A percentile compares a stretch with the other conserved stretches of the same genome.
Evolutionary conservation across 2,888 invertebrate genomes (phyloP).

Genomic region (Epiperipatus broadwayi): DNA sequence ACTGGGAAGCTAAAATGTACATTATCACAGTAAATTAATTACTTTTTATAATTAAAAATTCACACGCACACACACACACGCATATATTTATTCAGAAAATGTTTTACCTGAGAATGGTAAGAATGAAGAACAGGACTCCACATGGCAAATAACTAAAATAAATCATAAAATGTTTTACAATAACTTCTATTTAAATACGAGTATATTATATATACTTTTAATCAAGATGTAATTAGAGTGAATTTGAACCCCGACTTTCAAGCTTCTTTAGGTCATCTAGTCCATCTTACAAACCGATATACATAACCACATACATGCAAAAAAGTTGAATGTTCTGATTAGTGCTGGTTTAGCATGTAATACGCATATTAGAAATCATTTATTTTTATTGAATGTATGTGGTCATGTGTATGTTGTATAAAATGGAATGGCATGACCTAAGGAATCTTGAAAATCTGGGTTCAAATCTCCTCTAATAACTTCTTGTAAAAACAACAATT

Average conservation of each 20-base stretch:
- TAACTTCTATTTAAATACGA: conserved; percentile 12
- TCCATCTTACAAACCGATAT: conserved; percentile 1
- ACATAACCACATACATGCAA: neutral
- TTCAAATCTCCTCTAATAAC: too few species aligned
- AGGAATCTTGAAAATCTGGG: too few species aligned
- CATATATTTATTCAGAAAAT: neutral
- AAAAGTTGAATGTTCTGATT: too few species aligned
- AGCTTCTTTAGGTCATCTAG: conserved; percentile 1
- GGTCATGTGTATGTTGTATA: too few species aligned
- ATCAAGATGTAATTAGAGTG: neutral
- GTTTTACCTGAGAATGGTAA: conserved; percentile 52
- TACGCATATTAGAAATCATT: too few species aligned
- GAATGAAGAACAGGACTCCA: conserved; percentile 91
- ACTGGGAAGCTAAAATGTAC: conserved; percentile 49
- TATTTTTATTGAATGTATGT: too few species aligned
- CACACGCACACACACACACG: too few species aligned
- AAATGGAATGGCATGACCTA: too few species aligned
- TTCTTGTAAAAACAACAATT: too few species aligned
- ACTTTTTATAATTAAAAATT: neutral
- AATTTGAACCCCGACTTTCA: neutral
- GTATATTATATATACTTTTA: neutral
- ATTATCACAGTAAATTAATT: neutral
- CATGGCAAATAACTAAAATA: conserved; percentile 47
- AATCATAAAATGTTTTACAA: conserved; percentile 7
- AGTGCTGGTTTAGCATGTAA: too few species aligned